Base-by-base conservation (phyloP, 1,140 invertebrate species). In the Dryas iulia region DNA sequence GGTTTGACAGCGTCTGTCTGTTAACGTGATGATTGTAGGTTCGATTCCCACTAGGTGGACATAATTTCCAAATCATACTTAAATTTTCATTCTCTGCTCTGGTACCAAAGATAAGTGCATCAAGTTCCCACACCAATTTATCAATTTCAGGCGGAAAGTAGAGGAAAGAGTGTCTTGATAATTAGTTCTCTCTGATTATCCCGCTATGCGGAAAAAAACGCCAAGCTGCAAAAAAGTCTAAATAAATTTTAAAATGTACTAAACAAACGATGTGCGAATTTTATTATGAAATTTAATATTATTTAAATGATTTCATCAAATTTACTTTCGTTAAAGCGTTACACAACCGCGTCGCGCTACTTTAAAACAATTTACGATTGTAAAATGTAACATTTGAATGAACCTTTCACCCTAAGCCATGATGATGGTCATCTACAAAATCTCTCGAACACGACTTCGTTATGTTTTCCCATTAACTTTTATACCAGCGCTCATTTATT, bases 401-500 rank as follows among this genome's bases (percentile, higher is more conserved):
- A 47, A 26, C 65, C 57, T 66, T 60, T 60, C 26, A 59, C 65
- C 63, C 33, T 18, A 11, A 25, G 64, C 26, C 57, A 60, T 60
- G 35, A 62, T 30, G 39, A 58, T 35, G 54, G 26, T 59, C 18
- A 59, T 66, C 57, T 52, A 59, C 18, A 18, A 14, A 52, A 66
- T 66, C 39, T 28, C 47, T 53, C 35, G 26, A 28, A 59, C 57
- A 66, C 65, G 65, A 59, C 52, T 60, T 39, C 21, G 28, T 58
- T 59, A 54, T 66, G 57, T 59, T 24, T 54, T 66, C 24, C 35
- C 26, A 66, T 66, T 60, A 59, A 54, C 39, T 60, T 66, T 66
- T 47, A 59, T 66, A 59, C 39, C 66, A 52, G 12, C 56, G 47
- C 35, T 69, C 59, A 77, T 70, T 66, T 65, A 58, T 65, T 60